Base-by-base conservation (phyloP, 2,888 invertebrate species). In the Aleiodes alternator region DNA sequence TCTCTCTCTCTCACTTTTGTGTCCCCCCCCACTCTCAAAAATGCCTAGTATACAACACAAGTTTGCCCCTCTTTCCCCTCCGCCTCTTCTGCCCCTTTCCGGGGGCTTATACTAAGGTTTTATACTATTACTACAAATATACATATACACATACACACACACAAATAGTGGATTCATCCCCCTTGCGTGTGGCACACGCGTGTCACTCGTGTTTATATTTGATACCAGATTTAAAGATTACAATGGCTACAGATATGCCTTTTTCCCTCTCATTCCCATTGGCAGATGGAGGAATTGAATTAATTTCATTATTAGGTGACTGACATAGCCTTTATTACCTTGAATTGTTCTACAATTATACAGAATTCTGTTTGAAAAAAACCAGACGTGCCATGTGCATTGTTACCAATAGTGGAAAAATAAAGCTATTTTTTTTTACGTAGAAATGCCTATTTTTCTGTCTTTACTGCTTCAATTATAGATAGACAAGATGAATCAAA, bases 31-130 rank as follows among this genome's bases (percentile, higher is more conserved):
- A 55, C 78, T 56, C 14, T 74, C 68, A 68, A 75, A 43, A 70
- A 72, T 72, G 68, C 14, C 57, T 48, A 55, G 57, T 69, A 55
- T 23, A 23, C 23, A 23, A 23, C 23, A 23, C 64, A 68, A 66
- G 72, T 81, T 34, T 82, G 23, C 23, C 81, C 83, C 84, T 81
- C 83, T 80, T 79, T 72, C 77, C 77, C 75, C 81, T 76, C 74
- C 77, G 66, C 69, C 79, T 72, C 80, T 76, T 79, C 73, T 61
- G 53, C 31, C 34, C 43, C 43, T 53, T 55, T 51, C 34, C 31
- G 38, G n/a, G 51, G 16, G 43, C n/a, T 31, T 61, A 48, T 31
- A 38, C 23, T 53, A 29, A 50, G 53, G 72, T 43, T 72, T 66
- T 66, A 51, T 16, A 16, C 56, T 72, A 34, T 72, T 72, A 55